phyloP scores from a whole-genome alignment of 2,113 vertebrate species.

The Patagioenas fasciata region DNA sequence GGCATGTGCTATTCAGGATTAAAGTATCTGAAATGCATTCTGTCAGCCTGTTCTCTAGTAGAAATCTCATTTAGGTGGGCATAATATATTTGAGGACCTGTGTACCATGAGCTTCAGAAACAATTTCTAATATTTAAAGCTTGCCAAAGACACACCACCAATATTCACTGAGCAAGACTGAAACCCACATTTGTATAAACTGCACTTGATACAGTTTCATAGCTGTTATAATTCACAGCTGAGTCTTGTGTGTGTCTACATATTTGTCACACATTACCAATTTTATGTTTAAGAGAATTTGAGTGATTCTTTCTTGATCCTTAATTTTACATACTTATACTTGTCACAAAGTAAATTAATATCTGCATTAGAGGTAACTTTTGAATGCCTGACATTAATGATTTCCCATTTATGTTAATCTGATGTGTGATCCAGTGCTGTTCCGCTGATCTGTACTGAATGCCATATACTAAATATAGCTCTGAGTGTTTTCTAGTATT shows the following conservation, averaged over 20 bases:
- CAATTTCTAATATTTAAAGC: neutral
- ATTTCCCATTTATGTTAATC: neutral
- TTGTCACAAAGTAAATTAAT: neutral
- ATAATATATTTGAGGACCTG: neutral
- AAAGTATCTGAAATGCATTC: neutral
- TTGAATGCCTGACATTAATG: neutral
- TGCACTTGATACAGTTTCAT: neutral
- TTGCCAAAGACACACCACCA: neutral
- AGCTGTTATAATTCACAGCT: neutral
- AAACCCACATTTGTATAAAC: neutral
- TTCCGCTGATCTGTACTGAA: neutral
- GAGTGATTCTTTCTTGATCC: neutral
- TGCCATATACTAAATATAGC: neutral
- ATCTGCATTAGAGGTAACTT: neutral
- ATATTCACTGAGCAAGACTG: neutral
- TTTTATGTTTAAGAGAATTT: neutral
- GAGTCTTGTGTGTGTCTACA: neutral
- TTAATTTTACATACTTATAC: neutral
- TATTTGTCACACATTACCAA: neutral
- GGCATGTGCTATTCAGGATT: neutral
- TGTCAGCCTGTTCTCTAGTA: neutral
- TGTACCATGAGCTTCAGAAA: neutral
- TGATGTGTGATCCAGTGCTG: neutral
- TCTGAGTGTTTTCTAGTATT: neutral
- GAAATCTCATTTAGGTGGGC: neutral